These are phyloP conservation scores for Tupaia tana DNA, from an alignment of 2,113 vertebrate species.

Conservation along the genomic window DNA sequence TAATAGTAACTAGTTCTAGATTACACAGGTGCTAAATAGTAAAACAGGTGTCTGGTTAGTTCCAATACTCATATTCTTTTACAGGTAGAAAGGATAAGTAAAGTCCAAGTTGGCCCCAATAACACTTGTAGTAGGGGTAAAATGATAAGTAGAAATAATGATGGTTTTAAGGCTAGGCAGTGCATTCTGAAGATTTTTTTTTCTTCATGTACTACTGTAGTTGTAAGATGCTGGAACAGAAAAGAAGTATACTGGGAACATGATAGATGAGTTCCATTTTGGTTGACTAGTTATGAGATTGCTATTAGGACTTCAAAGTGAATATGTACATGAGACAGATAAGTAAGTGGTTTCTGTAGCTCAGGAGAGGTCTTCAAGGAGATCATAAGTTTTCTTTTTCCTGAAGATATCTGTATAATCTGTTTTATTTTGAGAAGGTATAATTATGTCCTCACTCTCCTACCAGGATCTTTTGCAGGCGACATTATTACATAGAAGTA, in stretches of 20 bases:
- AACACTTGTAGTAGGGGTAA: not conserved
- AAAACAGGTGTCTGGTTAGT: not conserved
- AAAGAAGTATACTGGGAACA: not conserved
- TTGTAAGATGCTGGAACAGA: constrained; percentile 34
- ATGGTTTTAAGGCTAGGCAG: not conserved
- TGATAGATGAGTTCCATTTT: not conserved
- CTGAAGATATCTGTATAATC: not conserved
- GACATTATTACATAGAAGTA: not conserved
- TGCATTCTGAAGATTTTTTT: constrained; percentile 30
- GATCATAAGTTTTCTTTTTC: constrained; percentile 21
- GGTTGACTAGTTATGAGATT: not conserved
- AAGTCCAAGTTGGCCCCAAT: not conserved
- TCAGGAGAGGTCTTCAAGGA: not conserved
- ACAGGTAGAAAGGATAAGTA: not conserved
- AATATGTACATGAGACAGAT: not conserved
- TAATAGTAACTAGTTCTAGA: not conserved
- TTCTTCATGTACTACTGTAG: constrained; percentile 31
- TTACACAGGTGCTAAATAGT: not conserved
- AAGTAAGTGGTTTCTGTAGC: not conserved
- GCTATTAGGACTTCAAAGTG: not conserved
- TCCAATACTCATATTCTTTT: constrained; percentile 10
- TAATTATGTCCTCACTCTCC: not conserved
- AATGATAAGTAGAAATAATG: constrained; percentile 20
- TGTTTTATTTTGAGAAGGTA: not conserved
- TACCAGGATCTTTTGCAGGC: not conserved